These are phyloP conservation scores for Brenthis hecate DNA, from an alignment of 2,888 invertebrate species.

Conservation along the genomic window DNA sequence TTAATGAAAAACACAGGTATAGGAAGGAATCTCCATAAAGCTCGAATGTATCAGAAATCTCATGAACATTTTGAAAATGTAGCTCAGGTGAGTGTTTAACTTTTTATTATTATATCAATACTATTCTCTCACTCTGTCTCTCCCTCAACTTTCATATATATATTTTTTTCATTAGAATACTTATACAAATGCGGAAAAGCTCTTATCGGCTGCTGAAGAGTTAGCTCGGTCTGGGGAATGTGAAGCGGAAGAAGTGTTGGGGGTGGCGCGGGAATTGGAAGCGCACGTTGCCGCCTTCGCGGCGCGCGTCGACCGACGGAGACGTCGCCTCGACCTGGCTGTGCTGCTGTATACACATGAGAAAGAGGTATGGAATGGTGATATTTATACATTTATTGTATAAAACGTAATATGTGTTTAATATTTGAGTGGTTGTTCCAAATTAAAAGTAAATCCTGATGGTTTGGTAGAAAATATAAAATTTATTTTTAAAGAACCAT, in stretches of 20 bases:
- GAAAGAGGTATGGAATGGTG: conserved; percentile 87
- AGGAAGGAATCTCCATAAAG: conserved; percentile 96
- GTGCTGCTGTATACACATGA: conserved; percentile 98
- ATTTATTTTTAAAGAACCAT: too few relatives aligned
- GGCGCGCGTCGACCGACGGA: conserved; percentile 93
- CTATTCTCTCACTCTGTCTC: too few relatives aligned
- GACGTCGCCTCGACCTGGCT: conserved; percentile 94
- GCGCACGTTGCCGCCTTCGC: conserved; percentile 97
- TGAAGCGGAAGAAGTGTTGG: conserved; percentile 96
- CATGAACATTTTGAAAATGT: conserved; percentile 99
- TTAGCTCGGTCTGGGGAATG: conserved; percentile 97
- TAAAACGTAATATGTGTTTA: not conserved
- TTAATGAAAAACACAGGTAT: conserved; percentile 98
- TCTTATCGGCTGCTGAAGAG: conserved; percentile 97
- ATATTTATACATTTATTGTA: not conserved
- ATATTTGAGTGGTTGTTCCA: too few relatives aligned
- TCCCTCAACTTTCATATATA: too few relatives aligned
- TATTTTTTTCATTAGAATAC: conserved; percentile 72
- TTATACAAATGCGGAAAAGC: conserved; percentile 98
- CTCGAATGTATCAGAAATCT: conserved; percentile 97
- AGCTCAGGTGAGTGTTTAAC: conserved; percentile 88
- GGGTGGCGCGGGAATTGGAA: conserved; percentile 96
- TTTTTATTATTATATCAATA: conserved; percentile 2
- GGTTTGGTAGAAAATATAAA: too few relatives aligned
- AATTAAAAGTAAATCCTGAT: too few relatives aligned